Base-by-base conservation (phyloP, 2,888 invertebrate genomes). In the Meteorus cinctellus region DNA sequence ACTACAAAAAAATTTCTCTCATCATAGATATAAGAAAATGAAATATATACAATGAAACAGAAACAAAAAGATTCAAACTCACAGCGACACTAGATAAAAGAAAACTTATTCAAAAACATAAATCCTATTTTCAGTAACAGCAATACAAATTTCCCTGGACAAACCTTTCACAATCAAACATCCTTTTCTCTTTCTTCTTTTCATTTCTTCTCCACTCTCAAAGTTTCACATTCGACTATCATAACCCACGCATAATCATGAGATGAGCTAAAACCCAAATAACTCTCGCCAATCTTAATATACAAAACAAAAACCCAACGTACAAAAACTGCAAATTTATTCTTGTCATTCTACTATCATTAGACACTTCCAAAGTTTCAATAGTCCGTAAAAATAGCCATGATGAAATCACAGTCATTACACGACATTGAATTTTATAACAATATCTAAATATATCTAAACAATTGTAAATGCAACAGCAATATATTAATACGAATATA, bases 51-150 rank as follows among this genome's bases (percentile, higher is more conserved):
- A 60, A 67, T 5, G 12, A 10, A 65, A 19, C 14, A 65, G 8
- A 2, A n/a, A 19, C 34, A n/a, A 62, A 51, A 76, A 76, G 73
- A 69, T 31, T 66, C 75, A 74, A 19, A 60, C 62, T 36, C 51
- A 34, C 73, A 78, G 73, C 36, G 68, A 16, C 67, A 62, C 48
- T 55, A 45, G 48, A 55, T 34, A 68, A 41, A 72, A 48, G 66
- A 51, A 74, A 45, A 59, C 73, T 78, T 80, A 81, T 80, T 79
- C 78, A 77, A 48, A 71, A 79, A 70, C 74, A 80, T 81, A 78
- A 78, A 79, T 45, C 74, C 78, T 79, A 81, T 79, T 81, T 81
- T 79, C 68, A 71, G 51, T 60, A 71, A 60, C 19, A 36, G 34
- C 24, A 41, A 67, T 68, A 41, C 36, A 65, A 65, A 65, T 65